Conservation (phyloP, 2,113 vertebrate species). For the Datnioides undecimradiatus region DNA sequence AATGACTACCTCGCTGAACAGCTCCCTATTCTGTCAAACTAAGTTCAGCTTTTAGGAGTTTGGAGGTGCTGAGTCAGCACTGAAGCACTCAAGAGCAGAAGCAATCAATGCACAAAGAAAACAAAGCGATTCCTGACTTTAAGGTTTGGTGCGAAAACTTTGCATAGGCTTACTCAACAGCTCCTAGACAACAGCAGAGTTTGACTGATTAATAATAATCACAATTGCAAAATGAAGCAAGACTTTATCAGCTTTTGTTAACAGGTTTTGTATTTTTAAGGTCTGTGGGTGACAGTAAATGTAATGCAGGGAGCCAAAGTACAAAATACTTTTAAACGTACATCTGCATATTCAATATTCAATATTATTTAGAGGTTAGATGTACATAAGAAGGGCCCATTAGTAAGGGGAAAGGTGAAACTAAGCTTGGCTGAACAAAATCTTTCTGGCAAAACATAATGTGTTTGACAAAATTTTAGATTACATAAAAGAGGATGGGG, state of each 20-base stretch:
- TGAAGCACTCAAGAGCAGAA: slow-evolving; percentile 11
- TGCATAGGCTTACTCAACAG: background rate
- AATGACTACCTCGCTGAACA: slow-evolving; percentile 27
- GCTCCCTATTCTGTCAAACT: slow-evolving; percentile 50
- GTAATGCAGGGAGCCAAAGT: background rate
- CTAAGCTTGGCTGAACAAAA: no score
- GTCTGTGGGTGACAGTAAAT: background rate
- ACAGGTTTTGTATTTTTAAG: background rate
- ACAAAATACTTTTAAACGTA: background rate
- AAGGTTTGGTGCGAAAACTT: slow-evolving; percentile 16
- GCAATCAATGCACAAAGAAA: slow-evolving; percentile 23
- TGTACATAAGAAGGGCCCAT: background rate
- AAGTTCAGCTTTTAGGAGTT: slow-evolving; percentile 40
- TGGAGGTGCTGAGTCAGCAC: slow-evolving; percentile 49
- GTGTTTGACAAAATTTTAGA: no score
- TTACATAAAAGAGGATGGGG: background rate
- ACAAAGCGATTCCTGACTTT: background rate
- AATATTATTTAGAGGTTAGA: background rate
- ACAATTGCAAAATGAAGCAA: background rate
- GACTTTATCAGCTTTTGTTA: background rate
- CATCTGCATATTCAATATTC: background rate
- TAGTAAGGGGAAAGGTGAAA: no score
- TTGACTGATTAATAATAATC: background rate
- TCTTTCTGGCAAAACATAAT: no score
- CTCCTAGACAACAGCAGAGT: slow-evolving; percentile 20